Evolutionary conservation across 37 sponge, comb jelly and placozoan genomes (phyloP).

Genomic region (Haliclona indistincta): DNA sequence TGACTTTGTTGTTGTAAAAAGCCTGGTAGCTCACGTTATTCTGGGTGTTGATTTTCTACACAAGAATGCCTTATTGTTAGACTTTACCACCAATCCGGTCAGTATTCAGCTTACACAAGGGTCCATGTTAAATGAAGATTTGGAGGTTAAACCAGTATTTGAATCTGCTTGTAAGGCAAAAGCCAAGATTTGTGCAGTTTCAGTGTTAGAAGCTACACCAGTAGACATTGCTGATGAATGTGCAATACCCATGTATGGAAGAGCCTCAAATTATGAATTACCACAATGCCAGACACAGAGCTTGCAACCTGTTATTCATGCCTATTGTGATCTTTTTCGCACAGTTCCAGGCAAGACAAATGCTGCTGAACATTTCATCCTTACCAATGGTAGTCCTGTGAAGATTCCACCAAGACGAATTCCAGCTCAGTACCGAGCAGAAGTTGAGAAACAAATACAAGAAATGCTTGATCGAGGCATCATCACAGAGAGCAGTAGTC

Average conservation of each 20-base stretch:
- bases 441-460: conserved; percentile 43
- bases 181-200: conserved; percentile 30
- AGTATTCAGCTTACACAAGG: background rate
- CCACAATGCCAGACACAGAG: conserved; percentile 9
- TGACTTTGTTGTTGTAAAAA: conserved; percentile 49
- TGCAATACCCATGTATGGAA: conserved; percentile 30
- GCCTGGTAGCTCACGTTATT: conserved; percentile 51
- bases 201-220: conserved; percentile 2
- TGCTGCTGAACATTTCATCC: conserved; percentile 28
- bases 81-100: conserved; percentile 39
- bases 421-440: conserved; percentile 52
- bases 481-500: conserved; percentile 57
- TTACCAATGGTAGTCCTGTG: conserved; percentile 29
- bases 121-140: background rate
- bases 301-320: conserved; percentile 8
- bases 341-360: conserved; percentile 46
- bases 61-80: conserved; percentile 30
- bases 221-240: conserved; percentile 39
- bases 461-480: conserved; percentile 64
- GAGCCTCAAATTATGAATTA: background rate
- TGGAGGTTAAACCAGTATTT: background rate
- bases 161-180: conserved; percentile 11
- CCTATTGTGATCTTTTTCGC: conserved; percentile 24
- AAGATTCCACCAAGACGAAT: conserved; percentile 47
- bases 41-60: conserved; percentile 56